phyloP scores from a whole-genome alignment of 23 tunicate species.

The Clavelina lepadiformis region DNA sequence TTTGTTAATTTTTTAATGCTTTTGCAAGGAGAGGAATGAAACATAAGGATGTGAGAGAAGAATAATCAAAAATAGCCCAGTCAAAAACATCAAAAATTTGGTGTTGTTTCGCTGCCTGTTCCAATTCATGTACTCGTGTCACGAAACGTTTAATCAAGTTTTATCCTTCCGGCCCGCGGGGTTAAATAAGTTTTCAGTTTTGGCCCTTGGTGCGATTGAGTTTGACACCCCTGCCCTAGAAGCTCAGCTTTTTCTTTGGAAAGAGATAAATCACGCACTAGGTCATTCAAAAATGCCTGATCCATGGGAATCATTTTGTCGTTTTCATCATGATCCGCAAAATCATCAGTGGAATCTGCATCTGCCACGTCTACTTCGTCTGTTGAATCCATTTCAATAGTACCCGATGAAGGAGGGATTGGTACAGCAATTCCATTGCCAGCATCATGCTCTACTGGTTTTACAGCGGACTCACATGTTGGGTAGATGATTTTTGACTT shows the following conservation, averaged over 20 bases:
- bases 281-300: slow-evolving; percentile 19
- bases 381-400: neutral
- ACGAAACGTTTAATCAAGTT: too few relatives aligned
- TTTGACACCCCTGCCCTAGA: too few relatives aligned
- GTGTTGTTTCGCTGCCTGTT: too few relatives aligned
- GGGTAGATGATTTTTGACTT: slow-evolving; percentile 11
- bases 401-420: neutral
- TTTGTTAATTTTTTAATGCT: too few relatives aligned
- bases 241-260: slow-evolving; percentile 26
- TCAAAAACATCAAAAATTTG: too few relatives aligned
- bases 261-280: slow-evolving; percentile 8
- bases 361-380: neutral
- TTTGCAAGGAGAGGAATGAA: too few relatives aligned
- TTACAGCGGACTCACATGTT: slow-evolving; percentile 4
- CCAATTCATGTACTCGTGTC: too few relatives aligned
- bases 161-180: too few relatives aligned
- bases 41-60: too few relatives aligned
- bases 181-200: too few relatives aligned
- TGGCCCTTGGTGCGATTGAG: too few relatives aligned
- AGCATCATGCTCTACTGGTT: slow-evolving; percentile 5
- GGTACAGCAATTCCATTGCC: slow-evolving; percentile 13
- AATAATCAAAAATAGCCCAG: too few relatives aligned
- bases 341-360: slow-evolving; percentile 26
- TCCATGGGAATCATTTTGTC: neutral
- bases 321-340: slow-evolving; percentile 2